Conservation (phyloP, 2,113 vertebrate genomes). For the Megaceryle torquata region DNA sequence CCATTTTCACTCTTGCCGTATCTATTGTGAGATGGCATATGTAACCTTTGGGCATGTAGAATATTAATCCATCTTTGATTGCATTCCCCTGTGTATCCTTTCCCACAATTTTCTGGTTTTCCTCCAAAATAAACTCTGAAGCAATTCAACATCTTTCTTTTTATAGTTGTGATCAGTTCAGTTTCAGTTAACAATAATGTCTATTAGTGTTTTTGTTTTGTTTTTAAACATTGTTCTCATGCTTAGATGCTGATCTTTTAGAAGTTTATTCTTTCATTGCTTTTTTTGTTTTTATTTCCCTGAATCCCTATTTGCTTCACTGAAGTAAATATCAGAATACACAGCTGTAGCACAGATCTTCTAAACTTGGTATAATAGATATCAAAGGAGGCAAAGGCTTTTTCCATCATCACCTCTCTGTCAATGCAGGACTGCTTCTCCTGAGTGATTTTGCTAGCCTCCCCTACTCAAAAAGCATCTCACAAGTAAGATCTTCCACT, state of each 20-base stretch:
- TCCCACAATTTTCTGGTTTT: neutral
- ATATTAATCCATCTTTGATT: slow-evolving; percentile 22
- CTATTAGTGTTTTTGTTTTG: neutral
- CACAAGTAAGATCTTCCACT: neutral
- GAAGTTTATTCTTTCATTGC: neutral
- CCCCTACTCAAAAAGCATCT: neutral
- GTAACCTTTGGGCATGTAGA: neutral
- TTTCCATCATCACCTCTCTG: neutral
- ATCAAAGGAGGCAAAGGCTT: neutral
- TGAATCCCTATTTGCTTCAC: neutral
- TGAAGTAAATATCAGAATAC: neutral
- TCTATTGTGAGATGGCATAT: neutral
- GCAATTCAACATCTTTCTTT: neutral
- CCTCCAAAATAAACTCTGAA: neutral
- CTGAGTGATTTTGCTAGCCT: neutral
- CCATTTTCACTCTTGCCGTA: neutral
- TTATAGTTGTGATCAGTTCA: neutral
- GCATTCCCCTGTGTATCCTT: neutral
- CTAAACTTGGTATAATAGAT: neutral
- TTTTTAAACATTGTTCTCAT: neutral
- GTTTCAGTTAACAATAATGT: neutral
- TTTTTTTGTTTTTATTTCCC: neutral
- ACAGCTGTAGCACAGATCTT: neutral
- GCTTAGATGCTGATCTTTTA: neutral
- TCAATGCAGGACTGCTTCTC: neutral